These are phyloP conservation scores for Steinernema hermaphroditum DNA, from an alignment of 2,888 invertebrate species.

Conservation along the genomic window DNA sequence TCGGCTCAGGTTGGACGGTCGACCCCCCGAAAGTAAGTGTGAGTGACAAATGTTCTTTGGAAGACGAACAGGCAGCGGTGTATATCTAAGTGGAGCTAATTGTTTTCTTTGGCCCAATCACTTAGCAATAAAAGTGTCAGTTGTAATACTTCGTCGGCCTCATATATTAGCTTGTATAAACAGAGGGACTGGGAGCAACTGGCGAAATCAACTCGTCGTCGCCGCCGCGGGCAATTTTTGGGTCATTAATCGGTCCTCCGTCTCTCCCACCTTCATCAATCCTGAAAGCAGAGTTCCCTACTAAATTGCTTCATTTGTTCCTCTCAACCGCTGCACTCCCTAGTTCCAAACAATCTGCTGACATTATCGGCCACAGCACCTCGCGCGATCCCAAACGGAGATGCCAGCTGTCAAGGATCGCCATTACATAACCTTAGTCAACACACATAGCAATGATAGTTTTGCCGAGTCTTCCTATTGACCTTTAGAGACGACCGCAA, in stretches of 20 bases:
- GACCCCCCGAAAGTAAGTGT: constrained; percentile 17
- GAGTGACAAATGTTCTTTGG: constrained; percentile 26
- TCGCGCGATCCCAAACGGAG: too few species aligned
- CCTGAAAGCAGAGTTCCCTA: constrained; percentile 19
- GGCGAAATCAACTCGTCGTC: constrained; percentile 19
- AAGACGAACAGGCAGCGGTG: constrained; percentile 20
- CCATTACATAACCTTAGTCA: constrained; percentile 15
- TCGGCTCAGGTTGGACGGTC: not conserved
- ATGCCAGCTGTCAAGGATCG: constrained; percentile 22
- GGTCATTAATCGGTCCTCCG: constrained; percentile 28
- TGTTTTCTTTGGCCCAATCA: constrained; percentile 30
- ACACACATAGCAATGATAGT: constrained; percentile 8
- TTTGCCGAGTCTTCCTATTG: not conserved
- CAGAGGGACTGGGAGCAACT: constrained; percentile 30
- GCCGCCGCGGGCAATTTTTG: constrained; percentile 20
- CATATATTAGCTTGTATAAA: constrained; percentile 31
- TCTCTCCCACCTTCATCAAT: constrained; percentile 29
- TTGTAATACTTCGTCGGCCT: constrained; percentile 28
- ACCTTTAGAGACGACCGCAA: not conserved
- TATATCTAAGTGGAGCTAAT: constrained; percentile 31
- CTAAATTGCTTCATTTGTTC: not conserved
- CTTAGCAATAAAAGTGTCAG: constrained; percentile 30
- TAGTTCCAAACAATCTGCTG: not conserved
- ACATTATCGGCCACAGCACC: too few species aligned
- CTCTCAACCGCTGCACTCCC: not conserved